Conservation (phyloP, 1,140 invertebrate species). For the Drosophila yakuba region DNA sequence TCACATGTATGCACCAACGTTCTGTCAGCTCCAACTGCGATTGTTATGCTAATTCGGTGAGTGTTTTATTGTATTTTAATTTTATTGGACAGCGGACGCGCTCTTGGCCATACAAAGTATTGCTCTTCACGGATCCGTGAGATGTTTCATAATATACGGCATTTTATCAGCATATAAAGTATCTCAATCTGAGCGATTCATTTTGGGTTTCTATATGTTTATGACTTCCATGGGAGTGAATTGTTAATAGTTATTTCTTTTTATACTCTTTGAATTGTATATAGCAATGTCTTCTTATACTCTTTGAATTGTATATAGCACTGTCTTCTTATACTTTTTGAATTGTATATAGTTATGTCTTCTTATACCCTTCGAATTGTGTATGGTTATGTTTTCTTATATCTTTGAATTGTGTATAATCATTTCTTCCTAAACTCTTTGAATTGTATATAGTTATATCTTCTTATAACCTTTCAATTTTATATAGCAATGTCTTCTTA, state of each 20-base stretch:
- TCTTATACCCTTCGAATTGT: no score
- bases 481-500: not conserved
- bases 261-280: no score
- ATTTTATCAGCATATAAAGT: constrained; percentile 1
- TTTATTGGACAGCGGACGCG: constrained; percentile 8
- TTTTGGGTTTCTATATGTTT: not conserved
- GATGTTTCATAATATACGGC: constrained; percentile 6
- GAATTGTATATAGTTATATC: no score
- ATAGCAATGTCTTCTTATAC: not conserved
- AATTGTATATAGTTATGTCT: no score
- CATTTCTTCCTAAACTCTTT: no score
- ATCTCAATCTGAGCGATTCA: not conserved
- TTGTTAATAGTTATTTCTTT: not conserved
- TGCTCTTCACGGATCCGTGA: not conserved
- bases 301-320: no score
- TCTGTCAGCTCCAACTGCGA: constrained; percentile 2
- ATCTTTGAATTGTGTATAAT: no score
- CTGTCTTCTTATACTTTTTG: no score
- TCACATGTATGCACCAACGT: not conserved
- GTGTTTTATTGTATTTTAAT: constrained; percentile 20
- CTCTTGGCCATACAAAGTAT: not conserved
- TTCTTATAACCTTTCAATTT: no score
- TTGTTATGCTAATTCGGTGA: constrained; percentile 10
- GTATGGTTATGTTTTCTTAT: no score
- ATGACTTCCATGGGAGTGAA: not conserved